Percentiles rank a stretch among this genome's conserved stretches.
Evolutionary conservation across 2,113 vertebrate species (phyloP).

Genomic region (Marcusenius ussheri): DNA sequence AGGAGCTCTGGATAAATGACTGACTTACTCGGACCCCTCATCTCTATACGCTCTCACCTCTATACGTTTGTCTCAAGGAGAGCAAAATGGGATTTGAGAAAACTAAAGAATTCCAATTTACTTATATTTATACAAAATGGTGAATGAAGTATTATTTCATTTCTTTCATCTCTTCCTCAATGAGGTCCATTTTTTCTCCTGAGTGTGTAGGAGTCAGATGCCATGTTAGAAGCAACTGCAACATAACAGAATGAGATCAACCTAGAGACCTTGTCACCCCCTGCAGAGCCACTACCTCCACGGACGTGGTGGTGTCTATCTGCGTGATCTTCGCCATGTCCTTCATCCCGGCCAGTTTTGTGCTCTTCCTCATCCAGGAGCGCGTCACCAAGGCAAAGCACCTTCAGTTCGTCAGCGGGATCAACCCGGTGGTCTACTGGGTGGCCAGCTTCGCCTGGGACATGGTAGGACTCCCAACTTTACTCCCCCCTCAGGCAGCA

Average conservation of each 20-base stretch:
- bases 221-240: neutral
- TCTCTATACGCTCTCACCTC: neutral
- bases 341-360: constrained; percentile 96
- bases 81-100: neutral
- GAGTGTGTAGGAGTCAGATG: neutral
- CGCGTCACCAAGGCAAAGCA: constrained; percentile 93
- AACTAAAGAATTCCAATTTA: neutral
- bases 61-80: neutral
- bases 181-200: neutral
- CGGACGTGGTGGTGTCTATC: constrained; percentile 92
- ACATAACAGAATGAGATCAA: neutral
- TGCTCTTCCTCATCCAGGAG: constrained; percentile 96
- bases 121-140: neutral
- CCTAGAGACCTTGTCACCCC: constrained; percentile 19
- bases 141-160: neutral
- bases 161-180: neutral
- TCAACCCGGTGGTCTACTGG: constrained; percentile 91
- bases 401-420: constrained; percentile 92
- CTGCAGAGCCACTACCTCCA: constrained; percentile 79
- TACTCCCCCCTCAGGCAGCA: neutral
- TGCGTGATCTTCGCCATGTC: constrained; percentile 99
- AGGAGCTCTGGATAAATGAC: neutral
- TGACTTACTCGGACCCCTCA: neutral
- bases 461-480: constrained; percentile 67
- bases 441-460: constrained; percentile 93